Conservation (phyloP, 2,113 vertebrate genomes). For the Calyptomena viridis region DNA sequence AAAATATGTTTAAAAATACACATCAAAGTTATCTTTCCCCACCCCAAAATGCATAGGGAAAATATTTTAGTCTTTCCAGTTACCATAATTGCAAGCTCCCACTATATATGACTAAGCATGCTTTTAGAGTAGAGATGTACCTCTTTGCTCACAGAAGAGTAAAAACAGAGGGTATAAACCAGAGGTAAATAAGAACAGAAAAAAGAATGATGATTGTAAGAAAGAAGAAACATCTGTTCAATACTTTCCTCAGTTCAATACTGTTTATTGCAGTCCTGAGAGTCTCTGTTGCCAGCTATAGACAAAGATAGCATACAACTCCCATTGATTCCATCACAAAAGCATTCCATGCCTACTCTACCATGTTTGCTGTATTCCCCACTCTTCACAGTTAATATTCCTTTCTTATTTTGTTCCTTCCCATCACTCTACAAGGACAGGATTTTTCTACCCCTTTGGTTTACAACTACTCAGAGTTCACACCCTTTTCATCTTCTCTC, state of each 20-base stretch:
- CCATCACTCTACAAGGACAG: not conserved
- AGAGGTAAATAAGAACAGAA: not conserved
- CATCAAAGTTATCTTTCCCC: not conserved
- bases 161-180: not conserved
- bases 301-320: not conserved
- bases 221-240: not conserved
- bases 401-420: not conserved
- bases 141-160: not conserved
- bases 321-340: not conserved
- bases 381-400: not conserved
- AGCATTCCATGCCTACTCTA: not conserved
- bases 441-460: not conserved
- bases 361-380: not conserved
- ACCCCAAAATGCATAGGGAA: not conserved
- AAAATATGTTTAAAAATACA: not conserved
- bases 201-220: not conserved
- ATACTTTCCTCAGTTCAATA: not conserved
- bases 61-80: not conserved
- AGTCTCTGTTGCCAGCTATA: not conserved
- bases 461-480: not conserved
- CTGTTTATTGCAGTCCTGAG: not conserved
- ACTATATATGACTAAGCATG: not conserved
- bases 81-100: not conserved
- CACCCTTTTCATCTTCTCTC: slow-evolving; percentile 16
- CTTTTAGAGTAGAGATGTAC: not conserved